Conservation (phyloP, 2,113 vertebrate genomes). For the Camelus dromedarius region DNA sequence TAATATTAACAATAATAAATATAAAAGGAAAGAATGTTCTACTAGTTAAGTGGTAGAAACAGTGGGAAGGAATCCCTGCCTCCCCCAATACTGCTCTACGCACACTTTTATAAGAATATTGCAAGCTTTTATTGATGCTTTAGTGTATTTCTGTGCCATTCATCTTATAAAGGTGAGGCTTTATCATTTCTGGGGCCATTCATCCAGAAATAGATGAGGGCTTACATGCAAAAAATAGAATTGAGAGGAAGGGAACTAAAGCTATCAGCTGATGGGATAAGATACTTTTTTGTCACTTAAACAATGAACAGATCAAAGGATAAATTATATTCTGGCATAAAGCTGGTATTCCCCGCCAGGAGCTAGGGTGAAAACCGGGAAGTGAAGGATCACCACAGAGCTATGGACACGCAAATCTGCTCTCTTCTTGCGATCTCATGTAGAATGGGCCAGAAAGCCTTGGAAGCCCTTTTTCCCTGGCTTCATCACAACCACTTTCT, state of each 20-base stretch:
- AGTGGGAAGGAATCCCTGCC: background rate
- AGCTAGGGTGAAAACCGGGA: background rate
- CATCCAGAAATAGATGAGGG: background rate
- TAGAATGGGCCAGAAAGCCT: background rate
- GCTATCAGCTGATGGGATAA: background rate
- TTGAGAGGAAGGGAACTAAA: background rate
- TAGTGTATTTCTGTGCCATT: background rate
- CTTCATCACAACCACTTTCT: background rate
- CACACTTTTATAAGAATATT: background rate
- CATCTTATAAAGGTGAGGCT: background rate
- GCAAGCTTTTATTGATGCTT: background rate
- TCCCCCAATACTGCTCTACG: background rate
- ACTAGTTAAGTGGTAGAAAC: background rate
- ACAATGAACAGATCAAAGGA: background rate
- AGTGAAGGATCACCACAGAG: background rate
- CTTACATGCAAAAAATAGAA: background rate
- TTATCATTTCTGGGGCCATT: background rate
- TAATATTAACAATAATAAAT: background rate
- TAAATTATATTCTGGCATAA: background rate
- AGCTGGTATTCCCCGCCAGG: background rate
- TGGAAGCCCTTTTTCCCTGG: background rate
- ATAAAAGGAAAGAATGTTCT: background rate
- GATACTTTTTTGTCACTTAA: background rate
- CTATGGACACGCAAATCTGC: background rate
- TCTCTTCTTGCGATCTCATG: too few species aligned